Evolutionary conservation across 1,140 invertebrate genomes (phyloP), one percentile per base, ranked within the genome.

Genomic region (Lucilia cuprina): DNA sequence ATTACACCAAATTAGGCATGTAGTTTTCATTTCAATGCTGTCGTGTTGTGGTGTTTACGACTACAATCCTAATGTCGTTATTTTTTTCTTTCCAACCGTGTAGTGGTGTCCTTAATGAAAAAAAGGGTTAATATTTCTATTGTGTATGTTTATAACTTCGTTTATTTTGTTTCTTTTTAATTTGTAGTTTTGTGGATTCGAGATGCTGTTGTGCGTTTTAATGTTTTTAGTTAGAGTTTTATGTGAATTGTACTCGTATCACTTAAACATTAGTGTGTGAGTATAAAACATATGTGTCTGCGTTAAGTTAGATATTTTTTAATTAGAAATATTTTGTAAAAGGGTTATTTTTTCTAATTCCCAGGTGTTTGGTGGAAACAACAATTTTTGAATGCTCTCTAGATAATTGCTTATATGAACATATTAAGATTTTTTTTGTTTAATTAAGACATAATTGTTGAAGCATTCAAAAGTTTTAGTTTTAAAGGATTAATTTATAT

Each of bases 1-100:
- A 90, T 90, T 90, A 90, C 88, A 90, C 86, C 88, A 90, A 90
- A 90, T 90, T 90, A 90, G 89, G 89, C 88, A 90, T 90, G 89
- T 90, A 80, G 41, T 80, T 90, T 90, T 90, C 89, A 83, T 85
- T 83, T 85, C 41, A 80, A 47, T 80, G 65, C 65, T 70, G 65
- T 60, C 50, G 50, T 60, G 50, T 60, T 60, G 50, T 21, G 65
- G 17, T 70, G 19, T 70, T 70, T 21, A 21, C 19, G 19, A 19
- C 2, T 70, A 21, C 17, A 10, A 70, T 70, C 41, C 8, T 70
- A 10, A 9, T 70, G n/a, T 21, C n/a, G 50, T 55, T 13, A 17
- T 70, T 19, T 35, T n/a, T 5, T 35, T 17, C 74, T 17, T 35
- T 21, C 30, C 13, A 35, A 10, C 30, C 34, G 30, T 35, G 30